These are phyloP conservation scores for Mus minutoides DNA, from an alignment of 2,797 vertebrate species.

Conservation along the genomic window DNA sequence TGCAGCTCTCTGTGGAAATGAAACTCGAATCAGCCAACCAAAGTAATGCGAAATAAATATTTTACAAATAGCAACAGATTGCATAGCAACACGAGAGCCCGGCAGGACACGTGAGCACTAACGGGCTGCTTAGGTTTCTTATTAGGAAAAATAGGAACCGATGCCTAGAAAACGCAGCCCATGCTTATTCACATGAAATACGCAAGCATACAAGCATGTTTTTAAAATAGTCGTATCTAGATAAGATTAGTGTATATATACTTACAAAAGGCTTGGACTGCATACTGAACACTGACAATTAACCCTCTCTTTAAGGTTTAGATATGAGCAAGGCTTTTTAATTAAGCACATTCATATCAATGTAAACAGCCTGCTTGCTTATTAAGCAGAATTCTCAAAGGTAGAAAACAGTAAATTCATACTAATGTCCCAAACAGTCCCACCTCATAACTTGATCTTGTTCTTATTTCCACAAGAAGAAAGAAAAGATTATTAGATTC, in stretches of 20 bases:
- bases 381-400: slow-evolving; percentile 17
- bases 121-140: slow-evolving; percentile 34
- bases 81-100: neutral
- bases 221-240: slow-evolving; percentile 43
- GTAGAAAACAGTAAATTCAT: slow-evolving; percentile 31
- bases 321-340: slow-evolving; percentile 49
- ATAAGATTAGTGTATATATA: neutral
- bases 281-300: slow-evolving; percentile 1
- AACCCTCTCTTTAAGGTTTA: neutral
- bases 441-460: neutral
- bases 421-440: neutral
- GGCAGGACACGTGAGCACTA: slow-evolving; percentile 6
- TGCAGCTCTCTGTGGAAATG: slow-evolving; percentile 60
- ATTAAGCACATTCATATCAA: slow-evolving; percentile 42
- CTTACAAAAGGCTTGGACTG: slow-evolving; percentile 1
- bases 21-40: slow-evolving; percentile 56
- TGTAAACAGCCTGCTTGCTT: slow-evolving; percentile 44
- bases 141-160: slow-evolving; percentile 48
- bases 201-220: slow-evolving; percentile 30
- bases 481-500: neutral
- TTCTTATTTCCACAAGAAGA: slow-evolving; percentile 48
- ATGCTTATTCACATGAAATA: slow-evolving; percentile 69
- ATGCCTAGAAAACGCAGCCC: slow-evolving; percentile 42
- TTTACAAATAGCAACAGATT: slow-evolving; percentile 76
- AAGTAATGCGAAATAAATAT: slow-evolving; percentile 73